These are phyloP conservation scores for Enteromius anoplus DNA, from an alignment of 2,797 vertebrate genomes.

Conservation along the genomic window DNA sequence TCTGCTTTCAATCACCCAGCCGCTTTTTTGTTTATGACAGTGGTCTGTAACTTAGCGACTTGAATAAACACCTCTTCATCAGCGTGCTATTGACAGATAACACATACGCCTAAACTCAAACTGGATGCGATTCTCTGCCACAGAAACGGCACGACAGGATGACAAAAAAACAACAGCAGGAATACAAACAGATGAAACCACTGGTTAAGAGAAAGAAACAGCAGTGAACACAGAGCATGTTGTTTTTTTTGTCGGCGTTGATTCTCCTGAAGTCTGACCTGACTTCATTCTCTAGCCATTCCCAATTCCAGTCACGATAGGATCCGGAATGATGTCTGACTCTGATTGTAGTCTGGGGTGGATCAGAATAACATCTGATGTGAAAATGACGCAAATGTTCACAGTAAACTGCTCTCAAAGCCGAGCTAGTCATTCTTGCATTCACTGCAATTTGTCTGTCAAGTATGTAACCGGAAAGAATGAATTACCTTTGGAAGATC, in stretches of 20 bases:
- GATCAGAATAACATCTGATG: slow-evolving; percentile 24
- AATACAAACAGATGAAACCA: background rate
- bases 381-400: slow-evolving; percentile 21
- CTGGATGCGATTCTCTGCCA: slow-evolving; percentile 31
- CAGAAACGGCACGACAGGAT: slow-evolving; percentile 30
- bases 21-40: slow-evolving; percentile 11
- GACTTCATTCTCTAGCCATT: slow-evolving; percentile 20
- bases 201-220: background rate
- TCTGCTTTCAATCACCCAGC: slow-evolving; percentile 19
- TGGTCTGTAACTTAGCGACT: slow-evolving; percentile 31
- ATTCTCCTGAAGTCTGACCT: slow-evolving; percentile 14
- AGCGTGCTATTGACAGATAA: slow-evolving; percentile 54
- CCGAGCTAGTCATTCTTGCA: slow-evolving; percentile 10
- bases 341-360: slow-evolving; percentile 12
- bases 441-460: slow-evolving; percentile 14
- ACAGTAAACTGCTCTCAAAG: background rate
- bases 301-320: slow-evolving; percentile 3
- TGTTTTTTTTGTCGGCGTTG: background rate
- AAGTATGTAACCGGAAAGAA: slow-evolving; percentile 1
- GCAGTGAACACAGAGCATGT: background rate
- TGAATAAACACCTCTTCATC: slow-evolving; percentile 45
- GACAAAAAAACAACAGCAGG: slow-evolving; percentile 28
- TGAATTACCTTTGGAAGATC: background rate
- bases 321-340: slow-evolving; percentile 22
- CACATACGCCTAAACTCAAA: slow-evolving; percentile 53